A percentile compares a stretch with the other conserved stretches of the same genome.
These are phyloP conservation scores for Crambe crambe DNA, from an alignment of 37 sponge, comb jelly and placozoan species.

Conservation along the genomic window DNA sequence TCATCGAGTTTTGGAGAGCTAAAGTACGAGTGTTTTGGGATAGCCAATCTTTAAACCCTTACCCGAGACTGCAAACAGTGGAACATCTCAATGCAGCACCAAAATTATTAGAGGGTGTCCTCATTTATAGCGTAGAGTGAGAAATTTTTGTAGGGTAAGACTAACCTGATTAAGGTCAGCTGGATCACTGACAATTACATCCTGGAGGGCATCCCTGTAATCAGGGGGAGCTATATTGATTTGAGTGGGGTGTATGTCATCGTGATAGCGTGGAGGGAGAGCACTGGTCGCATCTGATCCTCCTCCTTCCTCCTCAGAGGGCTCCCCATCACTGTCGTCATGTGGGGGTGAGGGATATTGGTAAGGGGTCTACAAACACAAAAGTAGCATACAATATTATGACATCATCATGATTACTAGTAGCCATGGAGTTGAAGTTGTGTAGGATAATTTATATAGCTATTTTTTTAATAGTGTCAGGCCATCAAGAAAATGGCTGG, in stretches of 20 bases:
- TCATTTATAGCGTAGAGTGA: too few relatives aligned
- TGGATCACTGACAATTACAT: not conserved
- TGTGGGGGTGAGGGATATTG: not conserved
- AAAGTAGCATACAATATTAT: not conserved
- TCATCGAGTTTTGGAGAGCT: too few relatives aligned
- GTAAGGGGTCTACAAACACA: not conserved
- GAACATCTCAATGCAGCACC: too few relatives aligned
- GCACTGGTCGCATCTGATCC: not conserved
- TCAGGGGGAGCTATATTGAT: slow-evolving; percentile 31
- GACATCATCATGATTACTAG: not conserved
- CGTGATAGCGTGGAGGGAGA: slow-evolving; percentile 3
- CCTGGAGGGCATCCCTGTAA: slow-evolving; percentile 37
- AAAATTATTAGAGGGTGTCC: too few relatives aligned
- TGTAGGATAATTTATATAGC: too few relatives aligned
- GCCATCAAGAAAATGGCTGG: too few relatives aligned
- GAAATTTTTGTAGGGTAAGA: too few relatives aligned
- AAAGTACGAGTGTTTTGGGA: too few relatives aligned
- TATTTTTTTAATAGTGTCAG: too few relatives aligned
- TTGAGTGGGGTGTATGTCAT: not conserved
- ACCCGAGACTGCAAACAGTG: too few relatives aligned
- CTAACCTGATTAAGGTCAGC: not conserved
- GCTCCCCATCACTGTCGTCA: not conserved
- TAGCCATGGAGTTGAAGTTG: not conserved
- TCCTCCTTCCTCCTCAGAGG: not conserved
- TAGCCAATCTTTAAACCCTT: too few relatives aligned